Evolutionary conservation across 2,888 invertebrate species (phyloP), one percentile per base, ranked within the genome.

Genomic region (Leucoma salicis): DNA sequence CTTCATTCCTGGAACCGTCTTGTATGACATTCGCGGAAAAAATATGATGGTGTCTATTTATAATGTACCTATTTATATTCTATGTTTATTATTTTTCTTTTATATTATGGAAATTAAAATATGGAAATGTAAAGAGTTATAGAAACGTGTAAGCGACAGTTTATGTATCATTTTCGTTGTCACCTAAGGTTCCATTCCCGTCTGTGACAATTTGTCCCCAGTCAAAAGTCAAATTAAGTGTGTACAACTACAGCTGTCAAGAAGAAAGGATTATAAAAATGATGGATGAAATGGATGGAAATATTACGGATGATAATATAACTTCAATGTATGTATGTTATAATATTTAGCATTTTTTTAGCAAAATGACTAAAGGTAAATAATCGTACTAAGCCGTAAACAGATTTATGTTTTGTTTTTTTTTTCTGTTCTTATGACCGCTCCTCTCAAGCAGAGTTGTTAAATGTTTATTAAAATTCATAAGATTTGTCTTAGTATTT

Each of bases 141-240:
- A 8, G 8, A 4, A 4, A 1, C 6, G 3, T 2, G 8, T 8
- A 8, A 21, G 21, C 2, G 8, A 2, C 7, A n/a, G 8, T 8
- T 4, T 21, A 21, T 5, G 21, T 8, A n/a, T 1, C n/a, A 1
- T 27, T 27, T 10, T 21, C 8, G 16, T n/a, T 15, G 3, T 24
- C 7, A 21, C 1, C 3, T 7, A n/a, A 78, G 74, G 70, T 79
- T 0, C 78, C 77, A 0, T 78, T 78, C 47, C 78, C 78, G 12
- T 66, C 78, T 2, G 59, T 78, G 0, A 74, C 76, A 4, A 73
- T 78, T 36, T 78, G 78, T 38, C 77, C 78, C 0, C 64, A 71
- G 42, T 53, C 59, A 11, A 78, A 78, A 53, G 49, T 55, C 5
- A 58, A 46, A 33, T 28, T 24, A 5, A 28, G 42, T 0, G n/a